Evolutionary conservation across 2,113 vertebrate genomes (phyloP), one percentile per base, ranked within the genome.

Genomic region (Orthonyx spaldingii): DNA sequence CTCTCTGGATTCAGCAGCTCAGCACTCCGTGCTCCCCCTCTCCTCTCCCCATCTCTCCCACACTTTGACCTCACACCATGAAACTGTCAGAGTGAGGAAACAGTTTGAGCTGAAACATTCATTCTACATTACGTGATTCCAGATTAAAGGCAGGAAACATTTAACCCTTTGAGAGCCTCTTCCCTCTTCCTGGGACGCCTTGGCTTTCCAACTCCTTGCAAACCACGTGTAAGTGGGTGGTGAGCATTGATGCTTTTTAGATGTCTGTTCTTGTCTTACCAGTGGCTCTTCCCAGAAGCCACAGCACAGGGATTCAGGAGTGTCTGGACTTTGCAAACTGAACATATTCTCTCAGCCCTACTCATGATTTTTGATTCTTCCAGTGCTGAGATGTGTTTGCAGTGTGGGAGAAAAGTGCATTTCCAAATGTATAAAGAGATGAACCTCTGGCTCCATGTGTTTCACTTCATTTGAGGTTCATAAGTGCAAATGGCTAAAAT

Each of bases 61-160:
- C 66, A 57, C 57, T 96, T 93, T 96, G 87, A 94, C 95, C 91
- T 93, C 84, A 56, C 85, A 94, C 83, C 86, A 61, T 85, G 94
- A 77, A 94, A 68, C 93, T 93, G 93, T 92, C 92, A 90, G 77
- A 65, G 56, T 4, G 69, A 87, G 93, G 94, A 94, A 94, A 55
- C 90, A 37, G 82, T 95, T 77, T 80, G 84, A 90, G 94, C 83
- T 46, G 84, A 91, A 94, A 76, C 92, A 95, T 97, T 95, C 92
- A 96, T 97, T 97, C 87, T 95, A 72, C 84, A 69, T 97, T 94
- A 94, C 89, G 76, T 86, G 89, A 90, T 91, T 78, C 42, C 17
- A 86, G 93, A 96, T 92, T 96, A 93, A 95, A 93, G 39, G 72
- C 71, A 93, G 94, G 94, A 93, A 96, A 70, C 24, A 0, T 79